Evolutionary conservation across 2,888 invertebrate genomes (phyloP).

Genomic region (Trissoscelio sp.): DNA sequence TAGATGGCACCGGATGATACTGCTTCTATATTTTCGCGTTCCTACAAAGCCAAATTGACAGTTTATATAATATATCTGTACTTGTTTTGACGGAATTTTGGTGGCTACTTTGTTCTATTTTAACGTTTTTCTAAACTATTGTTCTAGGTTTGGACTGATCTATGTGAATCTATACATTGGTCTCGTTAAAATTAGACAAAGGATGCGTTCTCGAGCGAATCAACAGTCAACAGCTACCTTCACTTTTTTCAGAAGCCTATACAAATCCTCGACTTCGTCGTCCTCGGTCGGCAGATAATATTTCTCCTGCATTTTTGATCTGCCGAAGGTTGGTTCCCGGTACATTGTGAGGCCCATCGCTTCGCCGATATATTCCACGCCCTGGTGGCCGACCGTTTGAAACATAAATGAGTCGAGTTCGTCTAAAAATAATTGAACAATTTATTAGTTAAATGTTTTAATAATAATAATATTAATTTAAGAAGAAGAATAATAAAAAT

Average conservation of each 20-base stretch:
- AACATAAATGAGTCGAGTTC: slow-evolving; percentile 99
- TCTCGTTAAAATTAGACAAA: slow-evolving; percentile 39
- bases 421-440: too few species aligned
- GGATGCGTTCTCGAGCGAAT: not conserved
- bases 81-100: slow-evolving; percentile 19
- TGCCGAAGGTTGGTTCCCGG: slow-evolving; percentile 92
- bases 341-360: slow-evolving; percentile 97
- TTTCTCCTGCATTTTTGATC: slow-evolving; percentile 91
- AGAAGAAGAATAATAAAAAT: too few species aligned
- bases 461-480: too few species aligned
- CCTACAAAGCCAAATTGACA: slow-evolving; percentile 83
- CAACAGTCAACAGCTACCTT: slow-evolving; percentile 86
- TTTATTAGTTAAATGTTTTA: too few species aligned
- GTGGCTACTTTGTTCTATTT: slow-evolving; percentile 49
- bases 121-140: slow-evolving; percentile 63
- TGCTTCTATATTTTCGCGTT: slow-evolving; percentile 92
- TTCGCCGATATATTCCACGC: slow-evolving; percentile 94
- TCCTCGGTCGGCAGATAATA: slow-evolving; percentile 91
- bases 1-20: slow-evolving; percentile 99
- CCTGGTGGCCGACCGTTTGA: slow-evolving; percentile 99
- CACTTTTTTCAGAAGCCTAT: slow-evolving; percentile 90
- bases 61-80: slow-evolving; percentile 45
- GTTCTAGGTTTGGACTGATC: slow-evolving; percentile 40
- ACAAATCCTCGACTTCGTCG: slow-evolving; percentile 99
- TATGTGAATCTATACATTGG: slow-evolving; percentile 23